Base-by-base conservation (phyloP, 92 coral and sea anemone genomes). In the Heliopora coerulea region DNA sequence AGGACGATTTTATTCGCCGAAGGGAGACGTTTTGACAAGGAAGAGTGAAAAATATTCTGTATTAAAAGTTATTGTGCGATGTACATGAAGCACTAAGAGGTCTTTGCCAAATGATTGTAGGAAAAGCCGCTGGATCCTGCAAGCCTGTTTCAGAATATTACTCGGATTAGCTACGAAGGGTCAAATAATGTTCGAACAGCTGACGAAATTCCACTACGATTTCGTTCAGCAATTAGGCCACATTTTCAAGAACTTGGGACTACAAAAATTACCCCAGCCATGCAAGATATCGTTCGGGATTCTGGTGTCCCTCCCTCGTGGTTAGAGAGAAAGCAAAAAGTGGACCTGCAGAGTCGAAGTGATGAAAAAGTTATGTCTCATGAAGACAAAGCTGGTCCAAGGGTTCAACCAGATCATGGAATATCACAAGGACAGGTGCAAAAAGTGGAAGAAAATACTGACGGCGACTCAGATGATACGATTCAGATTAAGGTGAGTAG, bases 261-360 rank as follows among this genome's bases (percentile, higher is more conserved):
- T 6, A 46, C 52, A 15, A 46, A 15, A 7, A 46, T 3, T 1
- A 15, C 11, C 33, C 61, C 61, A 23, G 15, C 29, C 8, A 31
- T 3, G 33, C 61, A 21, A 11, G 27, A 30, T 62, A 52, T 70
- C 9, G 63, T 70, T 19, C 62, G 34, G 15, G 63, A 54, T 27
- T 52, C 77, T 13, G 77, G 77, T 1, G 77, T 70, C 1, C 77
- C 77, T 70, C 77, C 48, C n/a, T 50, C 77, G 62, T 70, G 77
- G 77, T 20, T 70, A 12, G 77, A 70, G 62, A 52, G 19, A n/a
- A 52, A 54, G 20, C 19, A 50, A 21, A 52, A 25, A 35, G 77
- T 70, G 10, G 63, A 54, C 49, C 7, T 20, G 8, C 37, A 31
- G 48, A 33, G 50, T 54, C 56, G 42, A 58, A 33, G 31, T 17